These are phyloP conservation scores for Grapholita molesta DNA, from an alignment of 1,140 invertebrate species.

Conservation along the genomic window DNA sequence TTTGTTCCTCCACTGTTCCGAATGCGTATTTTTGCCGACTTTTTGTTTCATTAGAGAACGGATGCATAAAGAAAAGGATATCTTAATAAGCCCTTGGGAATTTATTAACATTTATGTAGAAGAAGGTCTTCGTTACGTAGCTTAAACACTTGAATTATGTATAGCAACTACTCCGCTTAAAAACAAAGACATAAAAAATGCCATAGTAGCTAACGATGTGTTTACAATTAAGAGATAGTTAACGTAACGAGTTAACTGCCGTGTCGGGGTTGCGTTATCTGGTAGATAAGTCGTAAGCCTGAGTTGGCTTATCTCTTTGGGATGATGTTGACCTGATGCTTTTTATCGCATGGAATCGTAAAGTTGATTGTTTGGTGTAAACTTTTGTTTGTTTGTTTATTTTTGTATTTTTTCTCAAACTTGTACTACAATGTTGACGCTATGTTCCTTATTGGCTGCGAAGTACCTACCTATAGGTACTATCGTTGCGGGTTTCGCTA, in stretches of 20 bases:
- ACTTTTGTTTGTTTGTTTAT: background rate
- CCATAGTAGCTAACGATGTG: background rate
- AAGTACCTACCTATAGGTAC: no score
- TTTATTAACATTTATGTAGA: background rate
- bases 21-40: conserved; percentile 1
- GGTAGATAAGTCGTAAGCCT: background rate
- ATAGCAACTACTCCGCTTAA: no score
- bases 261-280: background rate
- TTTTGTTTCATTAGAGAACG: conserved; percentile 13
- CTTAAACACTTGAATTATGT: no score
- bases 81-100: background rate
- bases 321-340: background rate
- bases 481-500: no score
- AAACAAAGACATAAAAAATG: no score
- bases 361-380: background rate
- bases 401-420: no score
- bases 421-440: no score
- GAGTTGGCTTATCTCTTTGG: background rate
- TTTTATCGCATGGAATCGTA: background rate
- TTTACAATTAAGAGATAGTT: background rate
- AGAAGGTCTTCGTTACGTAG: background rate
- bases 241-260: background rate
- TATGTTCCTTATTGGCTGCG: no score
- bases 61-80: conserved; percentile 3
- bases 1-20: conserved; percentile 39